Conservation (phyloP, 1,140 invertebrate genomes). For the Pseudachorutes palmiensis region DNA sequence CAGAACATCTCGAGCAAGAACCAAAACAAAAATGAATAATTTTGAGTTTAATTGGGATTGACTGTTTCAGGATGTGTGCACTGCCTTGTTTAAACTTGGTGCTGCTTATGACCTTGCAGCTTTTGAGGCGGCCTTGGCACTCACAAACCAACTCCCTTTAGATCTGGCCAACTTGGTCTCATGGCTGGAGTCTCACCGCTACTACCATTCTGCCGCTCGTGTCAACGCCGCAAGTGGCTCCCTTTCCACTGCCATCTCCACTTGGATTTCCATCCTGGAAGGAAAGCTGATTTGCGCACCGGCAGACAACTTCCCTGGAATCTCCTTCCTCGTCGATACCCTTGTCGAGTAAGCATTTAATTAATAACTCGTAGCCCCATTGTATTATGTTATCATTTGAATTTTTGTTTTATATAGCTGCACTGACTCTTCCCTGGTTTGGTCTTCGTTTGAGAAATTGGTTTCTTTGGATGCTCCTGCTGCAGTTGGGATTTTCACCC, state of each 20-base stretch:
- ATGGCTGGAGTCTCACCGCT: conserved; percentile 24
- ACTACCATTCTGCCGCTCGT: conserved; percentile 20
- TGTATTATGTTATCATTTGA: conserved; percentile 5
- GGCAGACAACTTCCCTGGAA: conserved; percentile 19
- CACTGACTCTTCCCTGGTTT: conserved; percentile 23
- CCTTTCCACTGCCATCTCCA: conserved; percentile 23
- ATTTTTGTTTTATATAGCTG: conserved; percentile 12
- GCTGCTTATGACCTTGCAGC: conserved; percentile 19
- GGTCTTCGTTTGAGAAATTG: conserved; percentile 33
- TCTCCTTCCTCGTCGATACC: conserved; percentile 24
- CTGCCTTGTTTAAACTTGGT: conserved; percentile 27
- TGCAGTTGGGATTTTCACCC: conserved; percentile 28
- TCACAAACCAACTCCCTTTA: conserved; percentile 19
- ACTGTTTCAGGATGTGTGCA: conserved; percentile 30
- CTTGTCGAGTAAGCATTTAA: conserved; percentile 25
- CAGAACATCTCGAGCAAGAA: neutral
- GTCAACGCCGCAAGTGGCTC: conserved; percentile 18
- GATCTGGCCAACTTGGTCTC: conserved; percentile 28
- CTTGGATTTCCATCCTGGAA: conserved; percentile 26
- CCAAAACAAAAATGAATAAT: neutral
- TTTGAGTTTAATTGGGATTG: conserved; percentile 7
- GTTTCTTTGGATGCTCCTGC: conserved; percentile 17
- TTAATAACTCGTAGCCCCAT: no score
- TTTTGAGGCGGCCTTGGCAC: conserved; percentile 14
- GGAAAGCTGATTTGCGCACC: conserved; percentile 17